Evolutionary conservation across 2,888 invertebrate genomes (phyloP).

Genomic region (Zele albiditarsus): DNA sequence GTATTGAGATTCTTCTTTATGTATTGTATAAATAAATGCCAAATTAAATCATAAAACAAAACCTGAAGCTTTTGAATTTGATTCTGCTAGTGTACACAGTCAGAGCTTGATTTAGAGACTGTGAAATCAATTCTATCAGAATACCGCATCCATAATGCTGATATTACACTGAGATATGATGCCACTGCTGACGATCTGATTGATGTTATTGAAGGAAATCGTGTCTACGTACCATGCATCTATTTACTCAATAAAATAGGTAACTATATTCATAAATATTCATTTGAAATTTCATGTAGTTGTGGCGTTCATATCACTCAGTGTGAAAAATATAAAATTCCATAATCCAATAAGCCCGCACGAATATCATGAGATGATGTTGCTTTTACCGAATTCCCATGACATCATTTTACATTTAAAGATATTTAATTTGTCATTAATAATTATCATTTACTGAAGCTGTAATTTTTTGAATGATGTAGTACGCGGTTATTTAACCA

Average conservation of each 20-base stretch:
- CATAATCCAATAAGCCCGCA: too few species aligned
- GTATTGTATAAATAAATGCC: neutral
- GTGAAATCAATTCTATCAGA: conserved; percentile 97
- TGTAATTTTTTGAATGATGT: too few species aligned
- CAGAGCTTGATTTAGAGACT: conserved; percentile 94
- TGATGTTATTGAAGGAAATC: conserved; percentile 98
- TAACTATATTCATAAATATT: conserved; percentile 61
- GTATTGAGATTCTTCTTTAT: neutral
- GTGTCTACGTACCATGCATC: conserved; percentile 98
- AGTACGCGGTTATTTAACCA: too few species aligned
- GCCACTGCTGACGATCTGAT: conserved; percentile 98
- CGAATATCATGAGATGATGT: too few species aligned
- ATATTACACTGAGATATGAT: conserved; percentile 94
- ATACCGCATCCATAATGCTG: conserved; percentile 99
- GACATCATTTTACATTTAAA: too few species aligned
- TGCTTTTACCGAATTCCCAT: too few species aligned
- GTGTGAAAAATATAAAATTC: too few species aligned
- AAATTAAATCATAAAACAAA: neutral
- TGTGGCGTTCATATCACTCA: too few species aligned
- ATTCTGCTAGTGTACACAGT: conserved; percentile 81
- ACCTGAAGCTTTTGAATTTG: conserved; percentile 34
- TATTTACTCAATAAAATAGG: conserved; percentile 99
- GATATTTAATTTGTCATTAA: too few species aligned
- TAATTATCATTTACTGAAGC: too few species aligned
- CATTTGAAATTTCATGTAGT: neutral